Conservation (phyloP, 30 jellyfish, hydroid and myxozoan species). For the Pelagia noctiluca region DNA sequence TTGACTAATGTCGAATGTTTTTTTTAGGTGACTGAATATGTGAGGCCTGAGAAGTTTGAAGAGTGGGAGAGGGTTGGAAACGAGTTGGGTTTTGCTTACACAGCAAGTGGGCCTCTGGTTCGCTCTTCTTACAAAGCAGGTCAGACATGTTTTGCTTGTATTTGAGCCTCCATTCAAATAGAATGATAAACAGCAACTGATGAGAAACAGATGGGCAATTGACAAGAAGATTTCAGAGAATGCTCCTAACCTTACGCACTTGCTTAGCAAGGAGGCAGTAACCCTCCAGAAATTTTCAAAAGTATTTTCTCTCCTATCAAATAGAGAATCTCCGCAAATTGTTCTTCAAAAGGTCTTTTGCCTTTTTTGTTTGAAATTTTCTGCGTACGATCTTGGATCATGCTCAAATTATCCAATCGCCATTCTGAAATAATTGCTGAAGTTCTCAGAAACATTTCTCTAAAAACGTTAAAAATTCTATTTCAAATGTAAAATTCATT, state of each 20-base stretch:
- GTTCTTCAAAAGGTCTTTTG: too few species aligned
- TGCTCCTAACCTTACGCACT: not conserved
- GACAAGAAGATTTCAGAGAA: not conserved
- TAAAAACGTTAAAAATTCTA: not conserved
- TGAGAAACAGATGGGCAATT: too few species aligned
- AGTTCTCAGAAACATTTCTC: too few species aligned
- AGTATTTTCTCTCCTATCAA: not conserved
- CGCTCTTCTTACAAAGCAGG: slow-evolving; percentile 99
- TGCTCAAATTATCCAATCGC: not conserved
- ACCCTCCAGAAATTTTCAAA: too few species aligned
- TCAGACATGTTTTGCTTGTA: not conserved
- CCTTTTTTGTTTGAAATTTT: too few species aligned
- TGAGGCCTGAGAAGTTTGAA: slow-evolving; percentile 84
- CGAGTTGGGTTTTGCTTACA: slow-evolving; percentile 94
- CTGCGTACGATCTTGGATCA: not conserved
- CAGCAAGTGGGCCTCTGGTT: slow-evolving; percentile 99
- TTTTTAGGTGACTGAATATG: slow-evolving; percentile 82
- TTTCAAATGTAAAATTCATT: not conserved
- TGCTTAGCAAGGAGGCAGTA: not conserved
- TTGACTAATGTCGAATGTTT: too few species aligned
- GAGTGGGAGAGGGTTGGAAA: slow-evolving; percentile 92
- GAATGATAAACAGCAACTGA: too few species aligned
- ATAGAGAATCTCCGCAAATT: too few species aligned
- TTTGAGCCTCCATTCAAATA: not conserved
- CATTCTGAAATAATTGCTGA: too few species aligned